phyloP scores from a whole-genome alignment of 2,113 vertebrate genomes.

The Psilopogon haemacephalus region DNA sequence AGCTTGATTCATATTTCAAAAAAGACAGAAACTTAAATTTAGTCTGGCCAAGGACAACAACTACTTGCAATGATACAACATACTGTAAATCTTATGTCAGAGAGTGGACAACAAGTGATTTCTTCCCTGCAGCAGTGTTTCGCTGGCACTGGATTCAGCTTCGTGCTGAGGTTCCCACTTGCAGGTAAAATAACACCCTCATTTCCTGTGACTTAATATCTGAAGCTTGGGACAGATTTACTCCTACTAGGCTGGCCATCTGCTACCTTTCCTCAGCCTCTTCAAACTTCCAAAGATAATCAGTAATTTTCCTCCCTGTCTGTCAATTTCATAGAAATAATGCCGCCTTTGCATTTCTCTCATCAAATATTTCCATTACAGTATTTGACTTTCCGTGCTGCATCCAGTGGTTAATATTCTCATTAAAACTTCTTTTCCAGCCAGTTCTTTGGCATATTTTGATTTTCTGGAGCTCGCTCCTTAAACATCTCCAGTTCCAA shows the following conservation, averaged over 20 bases:
- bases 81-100: constrained; percentile 32
- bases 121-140: constrained; percentile 34
- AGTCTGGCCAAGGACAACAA: constrained; percentile 50
- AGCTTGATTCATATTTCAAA: constrained; percentile 25
- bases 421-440: not conserved
- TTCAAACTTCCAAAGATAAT: constrained; percentile 35
- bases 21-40: constrained; percentile 16
- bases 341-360: not conserved
- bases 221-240: constrained; percentile 40
- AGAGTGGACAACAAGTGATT: not conserved
- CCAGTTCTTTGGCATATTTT: not conserved
- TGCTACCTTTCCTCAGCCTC: constrained; percentile 36
- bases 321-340: constrained; percentile 15
- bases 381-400: not conserved
- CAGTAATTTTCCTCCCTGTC: constrained; percentile 7
- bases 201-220: constrained; percentile 39
- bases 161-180: constrained; percentile 5
- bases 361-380: not conserved
- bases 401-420: constrained; percentile 3
- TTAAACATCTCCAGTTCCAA: constrained; percentile 18
- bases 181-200: constrained; percentile 46
- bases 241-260: constrained; percentile 44
- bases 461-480: constrained; percentile 34
- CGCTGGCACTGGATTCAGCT: not conserved
- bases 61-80: constrained; percentile 19